Evolutionary conservation across 2,888 invertebrate genomes (phyloP), one percentile per base, ranked within the genome.

Genomic region (Diarsia dahlii): DNA sequence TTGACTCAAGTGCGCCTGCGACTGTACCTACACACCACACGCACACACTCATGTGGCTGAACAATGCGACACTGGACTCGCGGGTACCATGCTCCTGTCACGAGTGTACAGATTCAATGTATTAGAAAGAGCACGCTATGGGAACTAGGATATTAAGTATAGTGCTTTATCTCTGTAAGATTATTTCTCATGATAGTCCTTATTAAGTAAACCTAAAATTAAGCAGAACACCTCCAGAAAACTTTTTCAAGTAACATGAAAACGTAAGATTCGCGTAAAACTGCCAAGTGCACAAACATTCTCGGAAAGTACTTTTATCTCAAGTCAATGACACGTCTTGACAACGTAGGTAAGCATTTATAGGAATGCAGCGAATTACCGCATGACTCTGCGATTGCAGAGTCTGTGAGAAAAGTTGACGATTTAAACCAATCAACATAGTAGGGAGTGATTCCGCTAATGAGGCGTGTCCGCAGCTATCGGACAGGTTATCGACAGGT

Each of bases 381-480:
- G 91, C 90, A 91, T 81, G 83, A 77, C 76, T 62, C 73, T 74
- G 73, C 58, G 63, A 76, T 63, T 66, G 65, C 69, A 54, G 75
- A 75, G 83, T 78, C 81, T 87, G 88, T 88, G 90, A 89, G 91
- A 91, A 89, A 87, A 87, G 83, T 84, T 87, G 87, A 89, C 88
- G 89, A 92, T 92, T 91, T 87, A 88, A 90, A 90, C 89, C 90
- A 93, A 94, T 93, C 92, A 91, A 90, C 89, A 80, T 81, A 74
- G 80, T 86, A 84, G 87, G 86, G 90, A 92, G 88, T 90, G 93
- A 95, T 93, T 93, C 91, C 89, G 92, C 93, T 95, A 96, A 95
- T 95, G 95, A 95, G 92, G 90, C 95, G 94, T 94, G 93, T 94
- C 95, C 93, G 94, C 91, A 93, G 92, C 93, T 93, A 94, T 94